Evolutionary conservation across 2,797 vertebrate species (phyloP), one percentile per base, ranked within the genome.

Genomic region (Arrhamphus sclerolepis): DNA sequence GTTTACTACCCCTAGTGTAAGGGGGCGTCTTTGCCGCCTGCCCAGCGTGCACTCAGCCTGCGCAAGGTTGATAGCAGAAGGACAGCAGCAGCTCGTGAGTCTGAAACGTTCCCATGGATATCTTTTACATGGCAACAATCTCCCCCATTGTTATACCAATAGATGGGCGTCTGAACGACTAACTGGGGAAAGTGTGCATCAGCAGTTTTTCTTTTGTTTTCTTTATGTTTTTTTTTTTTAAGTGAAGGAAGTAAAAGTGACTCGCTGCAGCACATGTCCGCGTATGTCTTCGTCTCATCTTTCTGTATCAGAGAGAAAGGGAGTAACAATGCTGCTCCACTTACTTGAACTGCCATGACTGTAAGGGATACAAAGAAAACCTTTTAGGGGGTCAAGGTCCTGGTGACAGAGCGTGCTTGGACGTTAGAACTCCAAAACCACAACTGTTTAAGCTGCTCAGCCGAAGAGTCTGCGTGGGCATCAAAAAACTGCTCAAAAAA

Each of bases 111-210:
- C 86, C 78, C 84, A 84, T 84, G 84, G 82, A 76, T 87, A 85
- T 90, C 85, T 80, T 75, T 89, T 87, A 86, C 86, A 64, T 67
- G 55, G 64, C 77, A 80, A 89, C 89, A 88, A 77, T 84, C 70
- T 8, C 11, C 60, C 56, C 62, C 46, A 70, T 88, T 89, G 83
- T 89, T 78, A 56, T 82, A 66, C 38, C 17, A 34, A 46, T 60
- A 50, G 61, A 77, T 52, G 57, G 52, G 65, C 62, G 65, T 67
- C 63, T 72, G 63, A 69, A 71, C 80, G 81, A 84, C 83, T 69
- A 70, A 66, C 48, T 29, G 62, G 51, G 60, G 74, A 85, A 83
- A 85, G 79, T 19, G 83, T 78, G 75, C 75, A 66, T 81, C 75
- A 77, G 72, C 79, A 66, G 46, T 70, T 78, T 74, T 70, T 61